Conservation (phyloP, 2,113 vertebrate species). For the Pteropus alecto region DNA sequence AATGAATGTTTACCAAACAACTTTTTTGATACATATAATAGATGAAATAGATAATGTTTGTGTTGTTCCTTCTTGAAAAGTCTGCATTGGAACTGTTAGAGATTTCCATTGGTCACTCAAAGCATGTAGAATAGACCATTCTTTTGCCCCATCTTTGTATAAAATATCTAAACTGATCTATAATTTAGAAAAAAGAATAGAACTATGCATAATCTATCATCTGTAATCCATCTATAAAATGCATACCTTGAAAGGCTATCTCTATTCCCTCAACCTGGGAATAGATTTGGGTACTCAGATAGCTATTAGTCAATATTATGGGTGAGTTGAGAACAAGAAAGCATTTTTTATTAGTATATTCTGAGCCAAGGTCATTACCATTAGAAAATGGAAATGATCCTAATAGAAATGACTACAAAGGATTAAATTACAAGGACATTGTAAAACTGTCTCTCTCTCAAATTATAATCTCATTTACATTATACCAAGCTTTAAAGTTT, state of each 20-base stretch:
- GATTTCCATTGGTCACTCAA: background rate
- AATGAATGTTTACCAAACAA: background rate
- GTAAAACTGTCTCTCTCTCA: background rate
- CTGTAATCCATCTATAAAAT: background rate
- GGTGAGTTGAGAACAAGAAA: background rate
- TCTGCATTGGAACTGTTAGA: background rate
- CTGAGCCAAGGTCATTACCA: background rate
- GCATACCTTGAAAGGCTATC: background rate
- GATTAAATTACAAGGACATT: slow-evolving; percentile 23
- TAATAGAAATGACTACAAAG: background rate
- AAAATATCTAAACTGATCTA: background rate
- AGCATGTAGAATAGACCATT: background rate
- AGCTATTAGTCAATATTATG: background rate
- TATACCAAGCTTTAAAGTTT: background rate
- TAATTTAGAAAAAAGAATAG: background rate
- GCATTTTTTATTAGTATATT: background rate
- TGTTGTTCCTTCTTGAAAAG: background rate
- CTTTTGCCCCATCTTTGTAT: background rate
- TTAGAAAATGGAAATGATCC: slow-evolving; percentile 11
- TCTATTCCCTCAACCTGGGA: background rate
- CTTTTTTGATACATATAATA: background rate
- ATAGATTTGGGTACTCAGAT: background rate
- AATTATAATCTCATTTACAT: background rate
- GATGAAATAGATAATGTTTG: background rate
- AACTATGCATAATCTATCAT: background rate